Percentiles rank a stretch among this genome's conserved stretches.
These are phyloP conservation scores for Drosophila grimshawi DNA, from an alignment of 1,140 invertebrate genomes.

Conservation along the genomic window DNA sequence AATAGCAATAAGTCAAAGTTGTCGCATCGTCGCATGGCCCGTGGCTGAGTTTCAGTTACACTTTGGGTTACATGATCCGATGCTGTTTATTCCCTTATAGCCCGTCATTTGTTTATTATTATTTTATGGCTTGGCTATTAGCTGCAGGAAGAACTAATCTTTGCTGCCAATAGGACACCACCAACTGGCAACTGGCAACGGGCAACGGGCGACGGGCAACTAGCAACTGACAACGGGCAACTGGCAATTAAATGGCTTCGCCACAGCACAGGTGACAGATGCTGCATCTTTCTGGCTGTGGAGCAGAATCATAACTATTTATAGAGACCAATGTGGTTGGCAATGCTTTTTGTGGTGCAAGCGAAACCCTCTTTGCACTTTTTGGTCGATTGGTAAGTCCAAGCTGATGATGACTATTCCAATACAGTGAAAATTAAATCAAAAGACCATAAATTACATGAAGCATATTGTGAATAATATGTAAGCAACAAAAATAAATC, in stretches of 20 bases:
- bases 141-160: constrained; percentile 57
- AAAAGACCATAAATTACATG: too few species aligned
- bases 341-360: neutral
- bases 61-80: constrained; percentile 49
- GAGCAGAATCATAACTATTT: constrained; percentile 33
- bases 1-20: constrained; percentile 69
- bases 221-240: neutral
- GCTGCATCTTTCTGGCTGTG: constrained; percentile 10
- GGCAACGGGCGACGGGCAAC: neutral
- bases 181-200: constrained; percentile 35
- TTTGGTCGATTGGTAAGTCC: too few species aligned
- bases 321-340: constrained; percentile 45
- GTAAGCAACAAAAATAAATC: too few species aligned
- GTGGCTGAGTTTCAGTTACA: constrained; percentile 47
- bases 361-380: too few species aligned
- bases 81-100: neutral
- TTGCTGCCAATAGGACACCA: constrained; percentile 23
- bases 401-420: too few species aligned
- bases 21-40: constrained; percentile 42
- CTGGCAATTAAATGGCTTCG: constrained; percentile 73
- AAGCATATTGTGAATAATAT: too few species aligned
- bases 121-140: constrained; percentile 80
- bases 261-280: constrained; percentile 45
- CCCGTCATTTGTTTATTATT: constrained; percentile 44
- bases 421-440: too few species aligned